These are phyloP conservation scores for Bufo bufo DNA, from an alignment of 2,113 vertebrate genomes.

Conservation along the genomic window DNA sequence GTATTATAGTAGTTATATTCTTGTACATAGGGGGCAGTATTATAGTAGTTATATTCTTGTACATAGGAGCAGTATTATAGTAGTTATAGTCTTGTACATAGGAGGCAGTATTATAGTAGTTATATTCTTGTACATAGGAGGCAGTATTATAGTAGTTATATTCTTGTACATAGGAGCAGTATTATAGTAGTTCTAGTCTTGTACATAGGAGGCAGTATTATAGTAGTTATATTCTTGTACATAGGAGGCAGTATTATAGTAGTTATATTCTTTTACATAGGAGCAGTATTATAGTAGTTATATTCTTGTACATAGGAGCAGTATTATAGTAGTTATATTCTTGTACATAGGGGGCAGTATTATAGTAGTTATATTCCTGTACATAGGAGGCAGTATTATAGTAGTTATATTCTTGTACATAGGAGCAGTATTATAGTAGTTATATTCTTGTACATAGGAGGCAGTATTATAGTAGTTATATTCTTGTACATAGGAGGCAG, in stretches of 20 bases:
- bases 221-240: neutral
- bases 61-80: neutral
- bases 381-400: too few relatives aligned
- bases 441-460: neutral
- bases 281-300: constrained; percentile 2
- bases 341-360: too few relatives aligned
- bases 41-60: neutral
- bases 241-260: neutral
- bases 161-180: neutral
- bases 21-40: neutral
- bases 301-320: neutral
- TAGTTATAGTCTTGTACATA: neutral
- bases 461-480: constrained; percentile 3
- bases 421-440: constrained; percentile 1
- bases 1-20: too few relatives aligned
- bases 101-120: too few relatives aligned
- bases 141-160: constrained; percentile 16
- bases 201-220: neutral
- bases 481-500: neutral
- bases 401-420: neutral
- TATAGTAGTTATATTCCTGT: too few relatives aligned
- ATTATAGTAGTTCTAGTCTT: constrained; percentile 3
- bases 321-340: neutral
- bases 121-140: too few relatives aligned
- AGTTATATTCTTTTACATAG: neutral